Conservation (phyloP, 37 sponge, comb jelly and placozoan species). For the Oopsacas minuta region DNA sequence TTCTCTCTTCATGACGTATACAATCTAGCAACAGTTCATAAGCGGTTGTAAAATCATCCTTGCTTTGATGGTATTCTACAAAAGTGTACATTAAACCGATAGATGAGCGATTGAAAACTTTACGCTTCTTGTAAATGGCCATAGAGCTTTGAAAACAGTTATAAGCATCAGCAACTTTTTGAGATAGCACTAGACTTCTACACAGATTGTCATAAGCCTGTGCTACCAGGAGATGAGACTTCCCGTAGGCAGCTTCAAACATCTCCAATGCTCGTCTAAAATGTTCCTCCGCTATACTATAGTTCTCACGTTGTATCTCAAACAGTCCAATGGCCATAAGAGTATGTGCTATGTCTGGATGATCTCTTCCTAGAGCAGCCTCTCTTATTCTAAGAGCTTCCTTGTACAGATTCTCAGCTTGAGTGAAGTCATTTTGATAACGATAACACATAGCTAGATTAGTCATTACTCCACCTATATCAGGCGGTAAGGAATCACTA, state of each 20-base stretch:
- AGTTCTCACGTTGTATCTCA: conserved; percentile 3
- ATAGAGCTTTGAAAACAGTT: not conserved
- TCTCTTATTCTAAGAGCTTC: not conserved
- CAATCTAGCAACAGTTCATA: not conserved
- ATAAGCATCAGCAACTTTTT: not conserved
- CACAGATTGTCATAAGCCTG: not conserved
- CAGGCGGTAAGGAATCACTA: not conserved
- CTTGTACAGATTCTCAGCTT: conserved; percentile 6
- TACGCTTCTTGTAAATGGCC: not conserved
- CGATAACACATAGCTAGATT: conserved; percentile 3
- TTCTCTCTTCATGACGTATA: not conserved
- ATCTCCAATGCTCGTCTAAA: not conserved
- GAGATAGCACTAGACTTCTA: not conserved
- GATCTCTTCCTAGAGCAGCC: not conserved
- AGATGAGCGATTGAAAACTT: not conserved
- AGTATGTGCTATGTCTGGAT: not conserved
- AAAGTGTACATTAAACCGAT: not conserved
- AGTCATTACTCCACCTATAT: not conserved
- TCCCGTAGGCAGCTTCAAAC: conserved; percentile 13
- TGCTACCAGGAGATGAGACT: not conserved
- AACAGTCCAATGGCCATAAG: not conserved
- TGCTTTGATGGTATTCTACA: not conserved
- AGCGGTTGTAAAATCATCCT: not conserved
- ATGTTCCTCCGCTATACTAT: not conserved
- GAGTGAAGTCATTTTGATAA: not conserved